Base-by-base conservation (phyloP, 2,888 invertebrate genomes). In the Drosophila formosana region DNA sequence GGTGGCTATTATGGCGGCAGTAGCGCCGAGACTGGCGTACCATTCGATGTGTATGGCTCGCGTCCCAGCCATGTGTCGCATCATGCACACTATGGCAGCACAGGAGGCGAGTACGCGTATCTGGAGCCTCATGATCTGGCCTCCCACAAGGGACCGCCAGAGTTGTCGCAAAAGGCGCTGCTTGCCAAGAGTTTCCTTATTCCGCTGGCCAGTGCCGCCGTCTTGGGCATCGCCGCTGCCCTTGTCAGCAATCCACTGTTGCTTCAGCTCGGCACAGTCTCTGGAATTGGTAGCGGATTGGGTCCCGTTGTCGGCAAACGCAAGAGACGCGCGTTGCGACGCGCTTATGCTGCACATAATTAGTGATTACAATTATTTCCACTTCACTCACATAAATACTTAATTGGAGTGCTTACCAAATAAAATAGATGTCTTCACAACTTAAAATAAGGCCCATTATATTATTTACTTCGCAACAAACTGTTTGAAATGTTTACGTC, bases 211-310 rank as follows among this genome's bases (percentile, higher is more conserved):
- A 96, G 96, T 25, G 94, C 96, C 47, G 96, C 96, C 0, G 93
- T 97, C n/a, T 92, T 96, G 51, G 96, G 96, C 39, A 96, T 96
- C 32, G 96, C 96, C 1, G 96, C 96, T 25, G 95, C 96, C 13
- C 93, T 96, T 65, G 95, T 96, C 58, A 94, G 94, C 78, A 96
- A 96, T 92, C 97, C 97, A 4, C 94, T 96, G 56, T 94, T 97
- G 11, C 92, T 97, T 39, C 96, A 96, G 91, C 93, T 97, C 46
- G 96, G 96, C 28, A 95, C 96, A 0, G 93, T 96, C 7, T 94
- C 95, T 13, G 96, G 96, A 13, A 92, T 93, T 73, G 80, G 82
- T 18, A 93, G 78, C 30, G 96, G 96, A 11, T 92, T 93, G 75
- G 77, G 72, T 0, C 83, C 81, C 9, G 68, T 81, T 18, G 74